A percentile compares a stretch with the other conserved stretches of the same genome.
phyloP scores from a whole-genome alignment of 2,113 vertebrate species.

The Parus major region DNA sequence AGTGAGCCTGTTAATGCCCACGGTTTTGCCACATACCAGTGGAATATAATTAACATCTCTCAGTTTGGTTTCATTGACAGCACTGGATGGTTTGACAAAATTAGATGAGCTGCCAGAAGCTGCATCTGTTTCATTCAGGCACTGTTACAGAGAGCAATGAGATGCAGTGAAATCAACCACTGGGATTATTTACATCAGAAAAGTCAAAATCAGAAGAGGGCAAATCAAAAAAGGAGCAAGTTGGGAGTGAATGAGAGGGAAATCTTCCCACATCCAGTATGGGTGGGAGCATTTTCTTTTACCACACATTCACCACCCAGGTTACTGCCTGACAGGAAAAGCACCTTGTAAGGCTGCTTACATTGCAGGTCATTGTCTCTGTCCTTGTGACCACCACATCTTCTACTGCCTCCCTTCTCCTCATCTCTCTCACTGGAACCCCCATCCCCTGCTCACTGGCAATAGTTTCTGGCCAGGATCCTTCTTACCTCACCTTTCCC shows the following conservation, averaged over 20 bases:
- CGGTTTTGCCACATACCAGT: neutral
- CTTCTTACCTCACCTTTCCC: neutral
- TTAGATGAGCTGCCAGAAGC: slow-evolving; percentile 15
- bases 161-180: neutral
- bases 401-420: neutral
- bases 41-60: slow-evolving; percentile 28
- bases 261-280: neutral
- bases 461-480: neutral
- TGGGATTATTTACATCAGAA: neutral
- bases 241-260: neutral
- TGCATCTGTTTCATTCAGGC: slow-evolving; percentile 41
- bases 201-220: neutral
- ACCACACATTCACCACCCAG: fast-evolving
- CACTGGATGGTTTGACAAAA: neutral
- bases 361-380: neutral
- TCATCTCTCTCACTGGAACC: neutral
- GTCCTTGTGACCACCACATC: neutral
- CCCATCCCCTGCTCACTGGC: fast-evolving
- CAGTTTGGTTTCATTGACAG: slow-evolving; percentile 24
- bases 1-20: neutral
- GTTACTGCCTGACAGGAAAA: neutral
- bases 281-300: neutral
- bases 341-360: neutral
- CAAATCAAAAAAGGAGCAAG: neutral
- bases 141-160: neutral